Percentiles rank a stretch among this genome's conserved stretches.
Conservation (phyloP, 2,888 invertebrate genomes). For the Netelia fuscicornis region DNA sequence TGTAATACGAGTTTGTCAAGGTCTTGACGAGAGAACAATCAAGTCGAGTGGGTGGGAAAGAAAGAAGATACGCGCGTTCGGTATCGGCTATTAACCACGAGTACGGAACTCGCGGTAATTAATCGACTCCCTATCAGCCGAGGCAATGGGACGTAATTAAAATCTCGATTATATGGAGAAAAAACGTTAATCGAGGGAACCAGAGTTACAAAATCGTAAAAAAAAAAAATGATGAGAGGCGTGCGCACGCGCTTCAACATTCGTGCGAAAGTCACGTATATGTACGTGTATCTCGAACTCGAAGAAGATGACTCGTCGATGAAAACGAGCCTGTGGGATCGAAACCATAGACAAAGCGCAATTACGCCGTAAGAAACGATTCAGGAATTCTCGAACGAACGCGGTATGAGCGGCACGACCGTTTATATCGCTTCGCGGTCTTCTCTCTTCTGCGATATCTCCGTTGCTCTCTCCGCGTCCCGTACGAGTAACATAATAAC, state of each 20-base stretch:
- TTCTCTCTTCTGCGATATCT: constrained; percentile 20
- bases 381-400: constrained; percentile 46
- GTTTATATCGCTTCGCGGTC: neutral
- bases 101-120: constrained; percentile 32
- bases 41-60: constrained; percentile 1
- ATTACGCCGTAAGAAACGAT: constrained; percentile 47
- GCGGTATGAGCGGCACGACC: constrained; percentile 18
- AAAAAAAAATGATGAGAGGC: constrained; percentile 3
- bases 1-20: constrained; percentile 13
- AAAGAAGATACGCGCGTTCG: constrained; percentile 11
- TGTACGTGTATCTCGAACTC: neutral
- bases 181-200: constrained; percentile 5
- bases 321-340: constrained; percentile 41
- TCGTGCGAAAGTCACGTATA: constrained; percentile 23
- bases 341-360: constrained; percentile 51
- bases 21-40: constrained; percentile 27
- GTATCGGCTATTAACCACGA: constrained; percentile 18
- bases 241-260: constrained; percentile 9
- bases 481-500: constrained; percentile 42
- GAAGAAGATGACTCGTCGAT: neutral
- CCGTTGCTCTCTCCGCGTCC: constrained; percentile 3
- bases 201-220: constrained; percentile 22
- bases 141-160: constrained; percentile 25
- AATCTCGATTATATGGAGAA: constrained; percentile 30
- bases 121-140: constrained; percentile 6